A percentile compares a stretch with the other conserved stretches of the same genome.
These are phyloP conservation scores for Diachasmimorpha longicaudata DNA, from an alignment of 1,140 invertebrate species.

Conservation along the genomic window DNA sequence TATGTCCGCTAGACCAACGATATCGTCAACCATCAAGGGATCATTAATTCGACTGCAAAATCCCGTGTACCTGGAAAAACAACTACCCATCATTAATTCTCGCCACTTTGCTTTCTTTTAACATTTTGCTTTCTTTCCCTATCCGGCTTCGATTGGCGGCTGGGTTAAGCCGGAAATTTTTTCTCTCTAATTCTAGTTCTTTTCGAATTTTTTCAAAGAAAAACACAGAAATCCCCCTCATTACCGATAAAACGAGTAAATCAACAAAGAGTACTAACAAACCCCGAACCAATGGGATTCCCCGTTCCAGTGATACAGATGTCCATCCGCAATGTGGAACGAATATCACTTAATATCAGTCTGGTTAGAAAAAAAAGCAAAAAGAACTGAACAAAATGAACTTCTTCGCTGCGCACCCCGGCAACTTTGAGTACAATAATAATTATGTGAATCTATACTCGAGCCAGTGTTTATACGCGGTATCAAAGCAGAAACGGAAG, in stretches of 20 bases:
- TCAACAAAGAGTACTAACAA: neutral
- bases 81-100: neutral
- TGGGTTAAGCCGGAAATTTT: too few species aligned
- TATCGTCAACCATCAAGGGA: too few species aligned
- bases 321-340: constrained; percentile 14
- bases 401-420: neutral
- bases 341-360: constrained; percentile 27
- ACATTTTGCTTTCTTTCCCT: too few species aligned
- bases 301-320: constrained; percentile 13
- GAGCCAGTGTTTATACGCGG: neutral
- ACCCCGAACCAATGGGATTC: neutral
- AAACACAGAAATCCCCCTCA: neutral
- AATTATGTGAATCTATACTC: neutral
- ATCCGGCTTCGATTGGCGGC: too few species aligned
- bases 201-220: too few species aligned
- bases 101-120: neutral
- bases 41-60: neutral
- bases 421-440: neutral
- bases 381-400: neutral
- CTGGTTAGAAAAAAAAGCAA: constrained; percentile 14
- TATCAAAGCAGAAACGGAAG: constrained; percentile 19
- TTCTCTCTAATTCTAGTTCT: too few species aligned
- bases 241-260: neutral
- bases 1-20: too few species aligned
- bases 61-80: neutral